A percentile compares a stretch with the other conserved stretches of the same genome.
Evolutionary conservation across 2,113 vertebrate genomes (phyloP).

Genomic region (Porphyrio hochstetteri): DNA sequence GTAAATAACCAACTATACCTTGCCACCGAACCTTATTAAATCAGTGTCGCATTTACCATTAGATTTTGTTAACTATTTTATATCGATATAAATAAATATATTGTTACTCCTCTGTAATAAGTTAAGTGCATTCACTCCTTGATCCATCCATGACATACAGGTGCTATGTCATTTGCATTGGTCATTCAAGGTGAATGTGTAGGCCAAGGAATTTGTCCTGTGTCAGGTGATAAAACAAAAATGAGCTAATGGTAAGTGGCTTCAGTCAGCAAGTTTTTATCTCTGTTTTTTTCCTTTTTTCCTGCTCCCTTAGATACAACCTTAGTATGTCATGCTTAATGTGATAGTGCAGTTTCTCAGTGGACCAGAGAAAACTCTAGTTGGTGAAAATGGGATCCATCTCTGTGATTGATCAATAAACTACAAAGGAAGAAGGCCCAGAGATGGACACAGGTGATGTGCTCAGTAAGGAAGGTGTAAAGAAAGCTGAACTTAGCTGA

Average conservation of each 20-base stretch:
- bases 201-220: neutral
- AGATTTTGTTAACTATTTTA: too few species aligned
- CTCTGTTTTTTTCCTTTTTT: neutral
- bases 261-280: neutral
- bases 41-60: too few species aligned
- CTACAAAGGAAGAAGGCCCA: neutral
- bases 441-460: neutral
- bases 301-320: neutral
- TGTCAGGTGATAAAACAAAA: neutral
- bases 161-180: neutral
- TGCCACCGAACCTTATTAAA: too few species aligned
- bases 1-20: too few species aligned
- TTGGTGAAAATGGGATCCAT: neutral
- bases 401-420: neutral
- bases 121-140: too few species aligned
- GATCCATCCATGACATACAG: too few species aligned
- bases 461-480: neutral
- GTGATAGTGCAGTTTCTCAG: neutral
- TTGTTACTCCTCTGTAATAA: too few species aligned
- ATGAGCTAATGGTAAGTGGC: neutral
- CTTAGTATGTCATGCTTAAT: neutral
- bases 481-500: neutral
- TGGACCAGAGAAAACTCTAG: neutral
- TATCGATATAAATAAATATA: too few species aligned
- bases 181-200: neutral